Evolutionary conservation across 2,113 vertebrate species (phyloP).

Genomic region (Rana temporaria): DNA sequence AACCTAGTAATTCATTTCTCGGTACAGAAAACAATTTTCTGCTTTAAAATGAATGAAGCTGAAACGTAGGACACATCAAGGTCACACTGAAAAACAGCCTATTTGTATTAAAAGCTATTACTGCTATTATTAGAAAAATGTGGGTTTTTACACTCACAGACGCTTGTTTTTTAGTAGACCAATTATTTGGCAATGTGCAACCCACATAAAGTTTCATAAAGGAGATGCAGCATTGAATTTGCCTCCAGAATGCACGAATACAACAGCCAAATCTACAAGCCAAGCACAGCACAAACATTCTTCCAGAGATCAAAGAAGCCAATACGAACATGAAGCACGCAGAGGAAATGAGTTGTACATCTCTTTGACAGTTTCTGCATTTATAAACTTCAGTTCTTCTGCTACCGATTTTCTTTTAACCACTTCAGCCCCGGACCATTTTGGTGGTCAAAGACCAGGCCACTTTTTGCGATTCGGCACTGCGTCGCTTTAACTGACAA

Average conservation of each 20-base stretch:
- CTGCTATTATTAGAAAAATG: constrained; percentile 2
- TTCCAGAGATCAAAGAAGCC: constrained; percentile 11
- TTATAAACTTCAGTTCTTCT: too few relatives aligned
- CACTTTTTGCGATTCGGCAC: too few relatives aligned
- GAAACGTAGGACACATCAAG: neutral
- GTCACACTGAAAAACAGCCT: neutral
- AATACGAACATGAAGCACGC: neutral
- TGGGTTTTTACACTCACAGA: neutral
- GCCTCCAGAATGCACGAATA: neutral
- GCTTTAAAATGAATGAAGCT: neutral
- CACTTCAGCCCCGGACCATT: too few relatives aligned
- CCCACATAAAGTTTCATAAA: neutral
- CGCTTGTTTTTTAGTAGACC: neutral
- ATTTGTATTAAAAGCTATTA: neutral
- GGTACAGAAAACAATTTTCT: neutral
- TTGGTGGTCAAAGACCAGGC: too few relatives aligned
- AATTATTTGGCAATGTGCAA: neutral
- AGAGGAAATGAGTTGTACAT: neutral
- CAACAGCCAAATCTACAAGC: constrained; percentile 3
- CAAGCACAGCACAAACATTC: neutral
- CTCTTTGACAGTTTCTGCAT: neutral
- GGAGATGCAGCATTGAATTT: neutral
- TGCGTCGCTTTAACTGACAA: too few relatives aligned
- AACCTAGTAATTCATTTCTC: neutral
- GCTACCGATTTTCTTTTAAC: too few relatives aligned